A percentile compares a stretch with the other conserved stretches of the same genome.
Conservation (phyloP, 2,888 invertebrate genomes). For the Cosmia trapezina region DNA sequence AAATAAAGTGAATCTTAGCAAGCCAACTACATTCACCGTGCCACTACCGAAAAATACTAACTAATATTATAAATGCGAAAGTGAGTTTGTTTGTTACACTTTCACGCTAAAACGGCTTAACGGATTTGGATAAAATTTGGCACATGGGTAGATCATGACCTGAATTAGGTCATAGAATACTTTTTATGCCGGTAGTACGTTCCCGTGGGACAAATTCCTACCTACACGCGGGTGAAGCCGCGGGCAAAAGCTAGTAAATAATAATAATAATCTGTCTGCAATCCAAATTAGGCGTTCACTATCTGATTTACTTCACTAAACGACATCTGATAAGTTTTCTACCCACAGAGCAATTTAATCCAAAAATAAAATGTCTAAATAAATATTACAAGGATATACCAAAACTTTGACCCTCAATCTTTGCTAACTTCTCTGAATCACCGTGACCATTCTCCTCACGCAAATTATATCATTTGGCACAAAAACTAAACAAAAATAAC, state of each 20-base stretch:
- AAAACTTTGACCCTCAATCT: slow-evolving; percentile 44
- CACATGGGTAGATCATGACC: too few species aligned
- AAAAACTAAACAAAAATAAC: slow-evolving; percentile 57
- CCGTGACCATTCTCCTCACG: slow-evolving; percentile 53
- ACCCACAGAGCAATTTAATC: slow-evolving; percentile 26
- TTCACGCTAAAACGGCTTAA: too few species aligned
- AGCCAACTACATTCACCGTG: too few species aligned
- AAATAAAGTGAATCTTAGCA: not conserved
- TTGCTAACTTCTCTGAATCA: slow-evolving; percentile 38
- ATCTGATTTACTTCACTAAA: not conserved
- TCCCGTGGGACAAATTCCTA: too few species aligned
- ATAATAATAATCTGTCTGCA: not conserved
- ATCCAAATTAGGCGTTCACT: slow-evolving; percentile 15
- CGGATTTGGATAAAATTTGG: too few species aligned
- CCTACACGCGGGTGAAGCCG: too few species aligned
- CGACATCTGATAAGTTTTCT: slow-evolving; percentile 38
- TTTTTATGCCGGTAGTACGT: too few species aligned
- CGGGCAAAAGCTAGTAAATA: too few species aligned
- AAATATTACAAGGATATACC: slow-evolving; percentile 37
- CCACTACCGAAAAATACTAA: too few species aligned
- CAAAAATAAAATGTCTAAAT: slow-evolving; percentile 17
- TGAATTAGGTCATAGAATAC: too few species aligned
- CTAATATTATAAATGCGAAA: too few species aligned
- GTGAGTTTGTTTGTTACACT: too few species aligned
- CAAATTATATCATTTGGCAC: slow-evolving; percentile 52